Conservation (phyloP, 2,888 invertebrate species). For the Plagodis pulveraria region DNA sequence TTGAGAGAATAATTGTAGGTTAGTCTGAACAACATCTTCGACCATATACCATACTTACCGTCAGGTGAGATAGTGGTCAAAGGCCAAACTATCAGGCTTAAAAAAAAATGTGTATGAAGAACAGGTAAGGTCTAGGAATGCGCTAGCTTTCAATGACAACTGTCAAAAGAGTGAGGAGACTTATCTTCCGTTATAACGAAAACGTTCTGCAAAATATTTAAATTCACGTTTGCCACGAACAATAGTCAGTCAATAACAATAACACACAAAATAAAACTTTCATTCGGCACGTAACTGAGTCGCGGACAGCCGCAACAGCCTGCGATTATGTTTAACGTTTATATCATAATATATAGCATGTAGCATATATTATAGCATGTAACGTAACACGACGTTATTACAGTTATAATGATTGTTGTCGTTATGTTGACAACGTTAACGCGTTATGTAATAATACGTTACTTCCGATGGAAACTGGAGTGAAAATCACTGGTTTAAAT, state of each 20-base stretch:
- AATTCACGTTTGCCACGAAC: neutral
- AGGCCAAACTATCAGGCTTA: too few species aligned
- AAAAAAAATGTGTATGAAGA: too few species aligned
- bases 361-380: slow-evolving; percentile 9
- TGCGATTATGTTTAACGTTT: slow-evolving; percentile 7
- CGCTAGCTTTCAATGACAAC: too few species aligned
- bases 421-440: slow-evolving; percentile 15
- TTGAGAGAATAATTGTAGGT: too few species aligned
- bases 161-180: too few species aligned
- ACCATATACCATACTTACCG: too few species aligned
- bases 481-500: neutral
- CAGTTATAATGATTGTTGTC: slow-evolving; percentile 12
- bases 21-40: too few species aligned
- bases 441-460: slow-evolving; percentile 9
- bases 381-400: slow-evolving; percentile 11
- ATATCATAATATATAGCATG: slow-evolving; percentile 8
- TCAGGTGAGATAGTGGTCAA: too few species aligned
- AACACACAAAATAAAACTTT: neutral
- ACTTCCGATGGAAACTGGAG: neutral
- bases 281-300: slow-evolving; percentile 7
- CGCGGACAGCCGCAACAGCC: slow-evolving; percentile 3
- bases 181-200: too few species aligned
- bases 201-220: too few species aligned
- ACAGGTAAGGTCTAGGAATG: too few species aligned
- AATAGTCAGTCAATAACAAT: neutral